Percentiles rank a stretch among this genome's conserved stretches.
Conservation (phyloP, 2,888 invertebrate genomes). For the Gonocerus acuteangulatus region DNA sequence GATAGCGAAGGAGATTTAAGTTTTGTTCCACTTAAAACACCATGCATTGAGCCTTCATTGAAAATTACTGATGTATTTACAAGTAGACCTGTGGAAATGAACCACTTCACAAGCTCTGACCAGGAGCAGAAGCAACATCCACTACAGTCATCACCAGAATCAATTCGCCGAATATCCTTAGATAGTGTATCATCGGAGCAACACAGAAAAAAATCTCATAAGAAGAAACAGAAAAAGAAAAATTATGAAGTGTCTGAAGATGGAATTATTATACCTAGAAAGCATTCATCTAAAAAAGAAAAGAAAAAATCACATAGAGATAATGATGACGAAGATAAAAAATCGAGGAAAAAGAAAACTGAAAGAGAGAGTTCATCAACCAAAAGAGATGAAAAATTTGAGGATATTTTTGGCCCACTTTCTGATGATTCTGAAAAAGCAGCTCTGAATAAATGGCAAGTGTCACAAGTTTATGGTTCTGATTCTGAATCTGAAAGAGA, state of each 20-base stretch:
- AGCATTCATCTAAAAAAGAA: conserved; percentile 45
- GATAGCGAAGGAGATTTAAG: conserved; percentile 52
- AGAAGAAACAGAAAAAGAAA: conserved; percentile 76
- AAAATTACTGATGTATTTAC: conserved; percentile 34
- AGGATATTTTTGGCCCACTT: conserved; percentile 78
- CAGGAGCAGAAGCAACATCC: conserved; percentile 31
- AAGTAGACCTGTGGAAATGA: conserved; percentile 34
- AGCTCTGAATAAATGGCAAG: conserved; percentile 40
- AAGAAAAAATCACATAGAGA: conserved; percentile 42
- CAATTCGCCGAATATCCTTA: conserved; percentile 35
- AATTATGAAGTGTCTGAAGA: conserved; percentile 54
- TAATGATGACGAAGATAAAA: conserved; percentile 43
- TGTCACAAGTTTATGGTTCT: conserved; percentile 46
- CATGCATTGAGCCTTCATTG: conserved; percentile 38
- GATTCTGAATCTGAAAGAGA: conserved; percentile 47
- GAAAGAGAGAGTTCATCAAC: conserved; percentile 39
- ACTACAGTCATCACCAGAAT: conserved; percentile 33
- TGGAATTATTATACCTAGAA: conserved; percentile 41
- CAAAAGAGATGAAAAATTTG: conserved; percentile 73
- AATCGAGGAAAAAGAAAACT: conserved; percentile 44
- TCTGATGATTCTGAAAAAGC: conserved; percentile 58
- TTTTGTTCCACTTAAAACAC: conserved; percentile 43
- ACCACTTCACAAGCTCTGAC: conserved; percentile 34
- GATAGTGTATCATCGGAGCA: conserved; percentile 34
- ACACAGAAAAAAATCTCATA: conserved; percentile 62